Evolutionary conservation across 2,888 invertebrate genomes (phyloP), one percentile per base, ranked within the genome.

Genomic region (Parascotia fuliginaria): DNA sequence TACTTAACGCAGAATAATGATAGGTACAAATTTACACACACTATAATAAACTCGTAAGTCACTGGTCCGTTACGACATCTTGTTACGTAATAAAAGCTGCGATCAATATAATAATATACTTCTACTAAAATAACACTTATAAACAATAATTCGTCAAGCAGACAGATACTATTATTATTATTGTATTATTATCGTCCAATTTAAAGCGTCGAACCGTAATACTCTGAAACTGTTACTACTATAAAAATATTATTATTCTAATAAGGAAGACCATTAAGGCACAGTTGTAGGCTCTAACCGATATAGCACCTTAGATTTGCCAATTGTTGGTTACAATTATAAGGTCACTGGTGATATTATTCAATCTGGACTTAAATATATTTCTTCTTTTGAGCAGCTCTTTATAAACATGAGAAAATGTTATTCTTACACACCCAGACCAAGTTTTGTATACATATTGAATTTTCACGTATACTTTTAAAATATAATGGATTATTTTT

Each of bases 151-250:
- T 78, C 77, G 65, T 73, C 64, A 70, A 63, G 60, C 64, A 66
- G 64, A 62, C 49, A 63, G 51, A 73, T 65, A 73, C 66, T 47
- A 48, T 65, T 59, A 55, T 65, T 55, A 68, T 65, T 34, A 59
- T 58, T 61, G 67, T 66, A 76, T 81, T 78, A 80, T 81, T 75
- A 82, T 75, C 70, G 76, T 84, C 78, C 75, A 79, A 85, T 86
- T 89, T 89, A 90, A 90, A 89, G 89, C 89, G 83, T 88, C 82
- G 72, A 86, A 88, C 87, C 88, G 81, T 90, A 87, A 90, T 90
- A 90, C 88, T 73, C 72, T 69, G 75, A 81, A 80, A 74, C 73
- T 60, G 50, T 62, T 48, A 60, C 54, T 33, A 58, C 55, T 58
- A 66, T 55, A 53, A 63, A 66, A 70, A 65, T 65, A 63, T 67